Base-by-base conservation (phyloP, 1,140 invertebrate genomes). In the Apis florea region DNA sequence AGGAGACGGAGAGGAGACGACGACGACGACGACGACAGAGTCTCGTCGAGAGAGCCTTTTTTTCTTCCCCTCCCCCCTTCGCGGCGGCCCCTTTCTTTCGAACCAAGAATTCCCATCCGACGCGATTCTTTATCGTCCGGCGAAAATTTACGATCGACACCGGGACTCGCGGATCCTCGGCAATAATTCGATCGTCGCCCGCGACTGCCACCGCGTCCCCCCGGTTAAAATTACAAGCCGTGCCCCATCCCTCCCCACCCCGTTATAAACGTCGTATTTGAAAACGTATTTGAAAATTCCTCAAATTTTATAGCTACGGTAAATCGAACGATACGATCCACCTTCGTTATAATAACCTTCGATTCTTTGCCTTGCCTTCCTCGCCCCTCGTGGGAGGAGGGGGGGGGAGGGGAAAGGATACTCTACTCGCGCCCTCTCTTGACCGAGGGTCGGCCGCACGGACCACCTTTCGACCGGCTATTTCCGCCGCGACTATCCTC, bases 131-230 rank as follows among this genome's bases (percentile, higher is more conserved):
- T 87, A 88, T 87, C 76, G 86, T 79, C 61, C 83, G 76, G 58
- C 70, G 51, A 79, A 40, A 90, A 90, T 91, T 91, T 91, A 91
- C 84, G 86, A 83, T 88, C 88, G 85, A 87, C 89, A 84, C 77
- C 78, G 89, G 31, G 31, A 64, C 24, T 75, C 85, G 63, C 79
- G 74, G 73, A 81, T 79, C 79, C 68, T 58, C 81, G 82, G 83
- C 75, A 83, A 86, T 83, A 85, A 86, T 83, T 86, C 84, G 85
- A 83, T 80, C 80, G 79, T 56, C 82, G 68, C 40, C 56, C 31
- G 56, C 56, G 64, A 61, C 71, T 64, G 53, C 83, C 21, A 74
- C 81, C 47, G 63, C 75, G 70, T 68, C 69, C 83, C 68, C 68
- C 74, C 67, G 67, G 8, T 72, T 56, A 67, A 84, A 76, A 77